phyloP scores from a whole-genome alignment of 2,113 vertebrate genomes.

The Talpa occidentalis region DNA sequence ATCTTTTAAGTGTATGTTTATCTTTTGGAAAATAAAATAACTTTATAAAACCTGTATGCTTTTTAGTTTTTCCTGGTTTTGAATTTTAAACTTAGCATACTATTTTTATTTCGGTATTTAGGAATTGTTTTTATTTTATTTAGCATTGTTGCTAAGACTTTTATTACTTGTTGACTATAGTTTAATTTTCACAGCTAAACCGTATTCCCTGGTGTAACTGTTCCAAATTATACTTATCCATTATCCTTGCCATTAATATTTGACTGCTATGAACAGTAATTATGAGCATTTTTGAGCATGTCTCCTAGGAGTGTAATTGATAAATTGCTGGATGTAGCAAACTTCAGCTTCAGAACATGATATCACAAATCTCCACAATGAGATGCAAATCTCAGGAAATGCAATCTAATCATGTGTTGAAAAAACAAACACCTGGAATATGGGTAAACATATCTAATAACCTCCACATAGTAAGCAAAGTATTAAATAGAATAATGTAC shows the following conservation, averaged over 20 bases:
- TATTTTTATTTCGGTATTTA: neutral
- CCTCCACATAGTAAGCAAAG: fast-evolving
- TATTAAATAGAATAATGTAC: too few relatives aligned
- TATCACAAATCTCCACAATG: neutral
- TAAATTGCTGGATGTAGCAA: neutral
- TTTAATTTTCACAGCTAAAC: neutral
- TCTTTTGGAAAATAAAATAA: neutral
- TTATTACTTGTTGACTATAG: neutral
- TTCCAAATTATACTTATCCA: neutral
- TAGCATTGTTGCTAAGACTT: neutral
- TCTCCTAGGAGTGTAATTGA: neutral
- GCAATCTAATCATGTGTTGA: neutral
- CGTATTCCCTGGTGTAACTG: neutral
- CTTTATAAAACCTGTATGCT: neutral
- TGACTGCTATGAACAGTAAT: neutral
- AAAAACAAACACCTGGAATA: neutral
- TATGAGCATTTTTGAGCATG: neutral
- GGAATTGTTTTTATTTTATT: neutral
- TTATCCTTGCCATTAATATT: neutral
- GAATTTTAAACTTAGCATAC: neutral
- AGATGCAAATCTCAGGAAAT: neutral
- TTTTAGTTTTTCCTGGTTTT: neutral
- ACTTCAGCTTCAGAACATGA: neutral
- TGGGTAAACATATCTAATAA: neutral
- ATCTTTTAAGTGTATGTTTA: neutral